phyloP scores from a whole-genome alignment of 2,113 vertebrate species.

The Tapirus terrestris region DNA sequence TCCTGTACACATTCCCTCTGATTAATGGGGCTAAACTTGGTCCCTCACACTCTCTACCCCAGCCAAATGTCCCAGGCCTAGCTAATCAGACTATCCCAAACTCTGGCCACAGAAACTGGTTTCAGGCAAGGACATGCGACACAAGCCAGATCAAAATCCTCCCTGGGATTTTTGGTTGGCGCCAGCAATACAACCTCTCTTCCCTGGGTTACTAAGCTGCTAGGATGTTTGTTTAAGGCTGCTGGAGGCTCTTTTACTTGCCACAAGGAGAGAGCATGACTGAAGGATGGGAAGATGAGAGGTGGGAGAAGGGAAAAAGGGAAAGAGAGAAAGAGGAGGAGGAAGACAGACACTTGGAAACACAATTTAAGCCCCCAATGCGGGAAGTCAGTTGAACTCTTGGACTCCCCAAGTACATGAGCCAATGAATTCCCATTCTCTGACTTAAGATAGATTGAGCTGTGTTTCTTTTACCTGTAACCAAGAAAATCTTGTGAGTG shows the following conservation, averaged over 20 bases:
- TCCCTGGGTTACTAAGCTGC: neutral
- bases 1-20: neutral
- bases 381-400: neutral
- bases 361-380: neutral
- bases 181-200: neutral
- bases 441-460: neutral
- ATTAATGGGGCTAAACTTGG: neutral
- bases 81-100: neutral
- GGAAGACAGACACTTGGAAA: neutral
- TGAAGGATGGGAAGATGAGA: neutral
- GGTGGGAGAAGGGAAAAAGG: neutral
- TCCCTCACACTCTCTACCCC: neutral
- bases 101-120: neutral
- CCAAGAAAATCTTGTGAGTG: neutral
- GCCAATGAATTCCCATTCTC: neutral
- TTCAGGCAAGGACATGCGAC: neutral
- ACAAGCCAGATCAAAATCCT: neutral
- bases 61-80: neutral
- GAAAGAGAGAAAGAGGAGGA: neutral
- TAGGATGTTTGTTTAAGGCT: neutral
- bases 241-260: neutral
- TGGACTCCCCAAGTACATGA: neutral
- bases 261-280: neutral
- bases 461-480: neutral
- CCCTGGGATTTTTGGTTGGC: neutral